Conservation (phyloP, 2,888 invertebrate species). For the Trissolcus brochymenae region DNA sequence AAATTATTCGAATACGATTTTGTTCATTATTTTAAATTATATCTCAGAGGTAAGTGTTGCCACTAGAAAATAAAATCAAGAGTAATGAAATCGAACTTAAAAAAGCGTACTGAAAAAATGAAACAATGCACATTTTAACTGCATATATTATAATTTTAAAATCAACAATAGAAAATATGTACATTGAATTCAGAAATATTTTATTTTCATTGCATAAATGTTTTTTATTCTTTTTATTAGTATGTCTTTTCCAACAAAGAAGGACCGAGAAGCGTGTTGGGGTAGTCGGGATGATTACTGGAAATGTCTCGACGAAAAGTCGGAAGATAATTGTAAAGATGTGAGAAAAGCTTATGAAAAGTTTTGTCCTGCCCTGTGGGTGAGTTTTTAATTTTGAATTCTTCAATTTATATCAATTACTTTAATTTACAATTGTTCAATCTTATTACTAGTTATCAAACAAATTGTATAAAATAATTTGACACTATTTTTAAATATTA, state of each 20-base stretch:
- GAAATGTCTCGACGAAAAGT: constrained; percentile 88
- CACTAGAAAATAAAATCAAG: not conserved
- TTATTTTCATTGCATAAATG: not conserved
- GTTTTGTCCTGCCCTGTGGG: constrained; percentile 90
- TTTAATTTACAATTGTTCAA: constrained; percentile 1
- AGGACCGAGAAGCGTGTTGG: constrained; percentile 90
- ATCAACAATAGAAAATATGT: not conserved
- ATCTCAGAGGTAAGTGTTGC: not conserved
- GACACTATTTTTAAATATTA: too few relatives aligned
- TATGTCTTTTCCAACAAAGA: constrained; percentile 90
- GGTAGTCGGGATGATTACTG: constrained; percentile 90
- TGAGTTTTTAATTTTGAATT: constrained; percentile 66
- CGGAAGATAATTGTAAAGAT: constrained; percentile 83
- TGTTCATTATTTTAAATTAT: not conserved
- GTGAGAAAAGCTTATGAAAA: constrained; percentile 86
- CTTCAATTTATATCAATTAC: not conserved
- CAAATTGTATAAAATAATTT: too few relatives aligned
- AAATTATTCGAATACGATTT: not conserved
- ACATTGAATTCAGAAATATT: not conserved
- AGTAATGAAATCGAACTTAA: not conserved
- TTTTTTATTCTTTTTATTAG: constrained; percentile 40
- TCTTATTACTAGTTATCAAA: not conserved
- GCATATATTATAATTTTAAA: not conserved
- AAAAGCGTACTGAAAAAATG: not conserved
- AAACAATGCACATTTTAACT: not conserved